These are phyloP conservation scores for Drosophila malerkotliana DNA, from an alignment of 1,140 invertebrate species.

Conservation along the genomic window DNA sequence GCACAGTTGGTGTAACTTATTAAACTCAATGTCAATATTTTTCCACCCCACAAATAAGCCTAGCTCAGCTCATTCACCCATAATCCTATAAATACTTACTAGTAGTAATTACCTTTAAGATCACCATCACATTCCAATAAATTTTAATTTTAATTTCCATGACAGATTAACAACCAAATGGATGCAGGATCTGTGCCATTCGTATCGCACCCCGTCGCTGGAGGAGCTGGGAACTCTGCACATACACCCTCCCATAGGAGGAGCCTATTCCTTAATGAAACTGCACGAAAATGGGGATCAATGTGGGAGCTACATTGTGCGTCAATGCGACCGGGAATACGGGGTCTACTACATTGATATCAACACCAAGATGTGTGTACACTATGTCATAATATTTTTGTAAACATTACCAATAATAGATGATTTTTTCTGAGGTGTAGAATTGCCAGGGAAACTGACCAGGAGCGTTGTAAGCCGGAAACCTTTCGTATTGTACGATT, in stretches of 20 bases:
- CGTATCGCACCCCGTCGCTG: constrained; percentile 91
- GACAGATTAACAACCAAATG: constrained; percentile 91
- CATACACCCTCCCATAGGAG: constrained; percentile 95
- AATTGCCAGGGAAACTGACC: constrained; percentile 42
- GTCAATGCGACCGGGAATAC: constrained; percentile 92
- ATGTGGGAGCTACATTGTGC: constrained; percentile 91
- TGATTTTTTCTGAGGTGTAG: constrained; percentile 4
- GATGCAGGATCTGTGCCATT: constrained; percentile 94
- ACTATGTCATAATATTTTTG: no score
- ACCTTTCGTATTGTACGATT: constrained; percentile 87
- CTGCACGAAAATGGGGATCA: constrained; percentile 90
- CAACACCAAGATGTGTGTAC: constrained; percentile 86
- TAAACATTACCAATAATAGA: no score
- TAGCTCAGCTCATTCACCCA: no score
- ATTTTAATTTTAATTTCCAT: no score
- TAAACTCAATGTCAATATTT: no score
- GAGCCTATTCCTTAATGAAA: constrained; percentile 92
- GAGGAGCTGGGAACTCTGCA: constrained; percentile 89
- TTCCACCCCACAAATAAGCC: no score
- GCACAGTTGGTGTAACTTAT: no score
- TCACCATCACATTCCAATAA: no score
- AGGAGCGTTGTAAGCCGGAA: constrained; percentile 86
- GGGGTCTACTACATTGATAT: constrained; percentile 92
- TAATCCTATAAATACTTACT: no score
- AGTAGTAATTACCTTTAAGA: no score